These are phyloP conservation scores for Eretmocerus hayati DNA, from an alignment of 2,888 invertebrate genomes.

Conservation along the genomic window DNA sequence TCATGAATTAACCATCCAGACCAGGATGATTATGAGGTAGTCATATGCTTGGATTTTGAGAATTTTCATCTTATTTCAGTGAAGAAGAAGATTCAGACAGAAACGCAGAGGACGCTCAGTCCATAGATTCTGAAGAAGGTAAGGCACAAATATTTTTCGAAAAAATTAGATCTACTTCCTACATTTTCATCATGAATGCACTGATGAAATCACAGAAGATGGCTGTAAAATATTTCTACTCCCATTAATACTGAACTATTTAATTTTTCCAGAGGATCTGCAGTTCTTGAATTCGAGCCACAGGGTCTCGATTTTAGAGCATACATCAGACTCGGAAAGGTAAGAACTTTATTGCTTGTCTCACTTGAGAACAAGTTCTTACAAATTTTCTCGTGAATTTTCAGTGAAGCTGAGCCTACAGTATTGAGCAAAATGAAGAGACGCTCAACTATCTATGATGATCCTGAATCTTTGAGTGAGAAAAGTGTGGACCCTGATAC, in stretches of 20 bases:
- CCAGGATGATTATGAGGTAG: no score
- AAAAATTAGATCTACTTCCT: background rate
- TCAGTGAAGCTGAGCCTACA: slow-evolving; percentile 54
- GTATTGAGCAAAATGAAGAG: slow-evolving; percentile 8
- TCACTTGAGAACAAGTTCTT: slow-evolving; percentile 86
- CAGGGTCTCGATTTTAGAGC: slow-evolving; percentile 13
- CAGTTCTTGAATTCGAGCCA: slow-evolving; percentile 15
- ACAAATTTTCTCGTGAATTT: slow-evolving; percentile 79
- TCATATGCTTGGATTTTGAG: no score
- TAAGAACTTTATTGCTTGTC: slow-evolving; percentile 1
- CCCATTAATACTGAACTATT: no score
- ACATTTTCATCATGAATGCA: background rate
- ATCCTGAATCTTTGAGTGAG: slow-evolving; percentile 4
- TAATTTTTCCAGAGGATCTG: slow-evolving; percentile 9
- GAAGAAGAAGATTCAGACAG: no score
- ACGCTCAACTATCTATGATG: slow-evolving; percentile 19
- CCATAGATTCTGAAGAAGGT: background rate
- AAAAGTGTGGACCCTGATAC: no score
- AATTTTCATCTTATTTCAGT: no score
- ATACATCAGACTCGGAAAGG: slow-evolving; percentile 16
- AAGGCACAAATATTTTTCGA: background rate
- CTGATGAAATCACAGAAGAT: no score
- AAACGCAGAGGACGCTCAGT: no score
- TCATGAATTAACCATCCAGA: no score
- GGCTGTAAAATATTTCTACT: no score